Evolutionary conservation across 2,113 vertebrate genomes (phyloP).

Genomic region (Sinocyclocheilus rhinocerous): DNA sequence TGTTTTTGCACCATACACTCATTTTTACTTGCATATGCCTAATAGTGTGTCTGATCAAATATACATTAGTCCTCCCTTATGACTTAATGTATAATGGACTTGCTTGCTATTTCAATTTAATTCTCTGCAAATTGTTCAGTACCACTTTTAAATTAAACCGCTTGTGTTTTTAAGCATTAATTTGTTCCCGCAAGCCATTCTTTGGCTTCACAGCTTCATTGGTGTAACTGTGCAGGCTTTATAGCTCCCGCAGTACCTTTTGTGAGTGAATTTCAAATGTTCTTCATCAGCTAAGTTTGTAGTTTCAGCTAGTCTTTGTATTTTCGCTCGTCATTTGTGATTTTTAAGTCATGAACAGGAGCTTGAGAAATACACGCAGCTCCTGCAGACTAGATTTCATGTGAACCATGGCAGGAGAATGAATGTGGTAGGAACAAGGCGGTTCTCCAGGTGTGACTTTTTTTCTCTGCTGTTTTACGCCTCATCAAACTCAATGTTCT

Average conservation of each 20-base stretch:
- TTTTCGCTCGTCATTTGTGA: constrained; percentile 32
- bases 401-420: constrained; percentile 65
- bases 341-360: constrained; percentile 61
- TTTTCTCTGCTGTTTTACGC: constrained; percentile 68
- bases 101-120: background rate
- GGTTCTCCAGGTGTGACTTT: constrained; percentile 75
- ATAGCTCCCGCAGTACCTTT: constrained; percentile 25
- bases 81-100: background rate
- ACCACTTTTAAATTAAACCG: background rate
- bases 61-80: background rate
- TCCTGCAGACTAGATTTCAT: constrained; percentile 59
- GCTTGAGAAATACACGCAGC: constrained; percentile 61
- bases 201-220: constrained; percentile 9
- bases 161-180: background rate
- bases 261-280: constrained; percentile 15
- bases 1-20: constrained; percentile 6
- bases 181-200: background rate
- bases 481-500: constrained; percentile 69
- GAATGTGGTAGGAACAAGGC: constrained; percentile 52
- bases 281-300: constrained; percentile 39
- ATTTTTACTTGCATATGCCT: background rate
- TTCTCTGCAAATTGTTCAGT: background rate
- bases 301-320: constrained; percentile 65
- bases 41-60: background rate
- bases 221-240: constrained; percentile 4